These are phyloP conservation scores for Nannospalax galili DNA, from an alignment of 2,113 vertebrate genomes.

Conservation along the genomic window DNA sequence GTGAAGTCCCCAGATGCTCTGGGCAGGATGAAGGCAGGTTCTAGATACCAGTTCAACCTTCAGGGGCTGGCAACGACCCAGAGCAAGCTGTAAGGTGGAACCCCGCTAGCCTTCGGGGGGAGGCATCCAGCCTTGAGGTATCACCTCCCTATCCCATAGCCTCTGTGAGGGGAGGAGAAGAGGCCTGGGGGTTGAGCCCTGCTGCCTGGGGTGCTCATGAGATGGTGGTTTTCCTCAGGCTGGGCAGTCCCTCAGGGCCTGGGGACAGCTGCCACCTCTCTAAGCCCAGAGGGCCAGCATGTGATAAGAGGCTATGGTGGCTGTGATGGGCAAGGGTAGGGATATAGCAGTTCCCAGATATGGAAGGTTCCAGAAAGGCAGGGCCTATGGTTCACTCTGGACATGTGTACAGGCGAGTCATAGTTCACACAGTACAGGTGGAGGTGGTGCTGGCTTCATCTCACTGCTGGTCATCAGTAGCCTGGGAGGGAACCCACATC, in stretches of 20 bases:
- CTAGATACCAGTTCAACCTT: background rate
- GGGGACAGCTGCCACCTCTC: background rate
- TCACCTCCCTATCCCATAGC: background rate
- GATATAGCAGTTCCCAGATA: background rate
- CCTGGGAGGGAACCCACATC: too few species aligned
- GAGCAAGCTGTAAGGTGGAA: too few species aligned
- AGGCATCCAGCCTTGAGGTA: background rate
- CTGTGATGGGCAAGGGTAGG: background rate
- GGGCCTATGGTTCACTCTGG: too few species aligned
- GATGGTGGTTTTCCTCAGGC: background rate
- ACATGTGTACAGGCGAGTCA: too few species aligned
- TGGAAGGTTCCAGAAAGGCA: background rate
- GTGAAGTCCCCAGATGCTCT: background rate
- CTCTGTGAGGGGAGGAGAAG: background rate
- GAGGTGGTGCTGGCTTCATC: background rate
- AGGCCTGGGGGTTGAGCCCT: background rate
- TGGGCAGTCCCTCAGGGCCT: background rate
- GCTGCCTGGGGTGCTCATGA: background rate
- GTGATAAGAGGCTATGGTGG: background rate
- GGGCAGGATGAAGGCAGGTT: background rate
- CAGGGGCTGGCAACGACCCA: background rate
- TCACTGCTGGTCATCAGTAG: too few species aligned
- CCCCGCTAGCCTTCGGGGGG: background rate
- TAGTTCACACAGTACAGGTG: background rate
- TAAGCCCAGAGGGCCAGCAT: background rate